Conservation (phyloP, 2,113 vertebrate genomes). For the Rhineura floridana region DNA sequence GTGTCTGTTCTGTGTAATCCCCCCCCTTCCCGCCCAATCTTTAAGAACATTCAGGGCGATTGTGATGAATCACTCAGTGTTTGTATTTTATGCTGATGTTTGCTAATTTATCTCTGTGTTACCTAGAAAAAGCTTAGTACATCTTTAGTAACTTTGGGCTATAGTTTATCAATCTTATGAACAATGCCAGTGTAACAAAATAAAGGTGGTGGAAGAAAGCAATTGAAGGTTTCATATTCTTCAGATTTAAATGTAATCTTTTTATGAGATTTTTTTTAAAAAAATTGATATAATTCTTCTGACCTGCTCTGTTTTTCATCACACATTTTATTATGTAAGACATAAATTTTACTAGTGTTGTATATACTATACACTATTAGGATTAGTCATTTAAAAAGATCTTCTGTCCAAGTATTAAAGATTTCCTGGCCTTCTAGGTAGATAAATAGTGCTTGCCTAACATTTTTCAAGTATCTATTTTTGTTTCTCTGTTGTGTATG, state of each 20-base stretch:
- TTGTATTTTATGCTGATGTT: conserved; percentile 59
- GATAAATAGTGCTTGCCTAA: conserved; percentile 31
- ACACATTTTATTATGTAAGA: conserved; percentile 76
- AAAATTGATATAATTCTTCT: conserved; percentile 76
- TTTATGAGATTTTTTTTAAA: conserved; percentile 56
- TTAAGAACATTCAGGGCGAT: conserved; percentile 64
- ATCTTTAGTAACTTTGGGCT: conserved; percentile 60
- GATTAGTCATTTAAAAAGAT: conserved; percentile 79
- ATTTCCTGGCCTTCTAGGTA: conserved; percentile 54
- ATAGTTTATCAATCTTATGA: conserved; percentile 53
- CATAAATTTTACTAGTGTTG: conserved; percentile 75
- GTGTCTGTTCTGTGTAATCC: conserved; percentile 73
- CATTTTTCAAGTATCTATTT: conserved; percentile 17
- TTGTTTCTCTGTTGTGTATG: conserved; percentile 50
- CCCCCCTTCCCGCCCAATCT: conserved; percentile 53
- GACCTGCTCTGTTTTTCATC: conserved; percentile 77
- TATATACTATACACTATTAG: conserved; percentile 70
- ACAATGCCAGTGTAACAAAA: conserved; percentile 53
- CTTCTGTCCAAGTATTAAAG: conserved; percentile 52
- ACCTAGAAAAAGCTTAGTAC: conserved; percentile 50
- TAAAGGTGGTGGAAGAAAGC: conserved; percentile 68
- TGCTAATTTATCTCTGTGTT: conserved; percentile 51
- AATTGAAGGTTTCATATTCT: conserved; percentile 68
- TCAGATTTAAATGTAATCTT: conserved; percentile 71
- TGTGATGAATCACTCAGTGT: conserved; percentile 67